Evolutionary conservation across 2,797 vertebrate species (phyloP), one percentile per base, ranked within the genome.

Genomic region (Rhinophrynus dorsalis): DNA sequence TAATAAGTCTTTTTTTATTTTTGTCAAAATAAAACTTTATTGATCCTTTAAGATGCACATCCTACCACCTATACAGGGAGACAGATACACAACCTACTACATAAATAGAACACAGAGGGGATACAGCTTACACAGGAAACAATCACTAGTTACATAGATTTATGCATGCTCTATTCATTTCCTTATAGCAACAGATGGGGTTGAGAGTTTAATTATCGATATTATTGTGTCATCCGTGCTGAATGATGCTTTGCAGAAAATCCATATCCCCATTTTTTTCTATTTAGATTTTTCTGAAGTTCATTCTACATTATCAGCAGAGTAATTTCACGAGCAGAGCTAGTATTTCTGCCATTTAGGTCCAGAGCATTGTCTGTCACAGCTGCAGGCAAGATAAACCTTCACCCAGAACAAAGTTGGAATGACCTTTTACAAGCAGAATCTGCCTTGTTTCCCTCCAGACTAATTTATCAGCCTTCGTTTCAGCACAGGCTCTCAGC

Each of bases 371-470:
- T 99, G 96, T 98, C 90, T 87, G 79, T 90, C 91, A 80, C 90
- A 84, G 93, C 91, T 89, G 93, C 92, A 87, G 94, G 92, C 81
- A 88, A 96, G 95, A 97, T 97, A 98, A 99, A 97, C 93, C 95
- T 91, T 93, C 90, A 88, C 92, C 94, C 92, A 88, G 95, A 96
- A 96, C 96, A 97, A 96, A 96, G 95, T 94, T 93, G 78, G 81
- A 81, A 86, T 94, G 95, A 96, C 95, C 95, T 96, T 88, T 92
- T 93, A 94, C 94, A 96, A 93, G 93, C 85, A 85, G 89, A 90
- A 93, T 94, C 84, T 73, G 88, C 86, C 89, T 88, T 84, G 89
- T 89, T 90, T 89, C 89, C 87, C 86, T 90, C 86, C 81, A 90
- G 90, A 90, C 91, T 90, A 87, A 92, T 93, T 91, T 91, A 89